phyloP scores from a whole-genome alignment of 2,113 vertebrate genomes.

The Sterna hirundo region DNA sequence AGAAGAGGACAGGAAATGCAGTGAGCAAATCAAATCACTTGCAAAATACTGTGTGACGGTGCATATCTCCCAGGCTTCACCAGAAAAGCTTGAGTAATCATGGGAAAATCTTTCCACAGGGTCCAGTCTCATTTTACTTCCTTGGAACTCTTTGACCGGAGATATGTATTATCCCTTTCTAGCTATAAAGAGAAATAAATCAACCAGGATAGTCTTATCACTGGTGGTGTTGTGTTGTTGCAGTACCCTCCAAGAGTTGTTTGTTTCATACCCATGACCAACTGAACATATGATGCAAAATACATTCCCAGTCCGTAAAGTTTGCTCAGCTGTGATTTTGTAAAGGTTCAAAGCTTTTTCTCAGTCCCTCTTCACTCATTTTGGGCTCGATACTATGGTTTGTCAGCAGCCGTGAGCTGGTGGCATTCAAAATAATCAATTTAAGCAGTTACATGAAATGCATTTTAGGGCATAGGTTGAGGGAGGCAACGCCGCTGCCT shows the following conservation, averaged over 20 bases:
- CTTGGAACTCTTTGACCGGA: neutral
- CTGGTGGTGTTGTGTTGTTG: neutral
- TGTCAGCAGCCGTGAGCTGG: neutral
- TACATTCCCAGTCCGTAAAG: neutral
- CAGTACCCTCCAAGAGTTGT: neutral
- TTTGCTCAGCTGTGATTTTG: neutral
- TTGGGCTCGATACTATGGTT: neutral
- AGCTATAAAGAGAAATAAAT: neutral
- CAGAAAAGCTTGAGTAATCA: neutral
- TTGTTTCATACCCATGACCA: neutral
- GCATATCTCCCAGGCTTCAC: neutral
- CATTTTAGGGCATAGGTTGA: neutral
- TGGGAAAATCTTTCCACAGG: neutral
- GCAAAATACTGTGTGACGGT: neutral
- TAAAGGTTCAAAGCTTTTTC: neutral
- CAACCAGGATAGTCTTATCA: neutral
- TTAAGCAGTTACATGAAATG: neutral
- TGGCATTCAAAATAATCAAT: neutral
- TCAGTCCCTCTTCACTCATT: neutral
- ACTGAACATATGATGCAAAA: fast-evolving
- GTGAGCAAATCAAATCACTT: neutral
- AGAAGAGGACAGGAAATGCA: conserved; percentile 23
- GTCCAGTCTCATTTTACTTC: neutral
- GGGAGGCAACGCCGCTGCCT: neutral
- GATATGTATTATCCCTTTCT: neutral